These are phyloP conservation scores for Esox niger DNA, from an alignment of 2,113 vertebrate species.

Conservation along the genomic window DNA sequence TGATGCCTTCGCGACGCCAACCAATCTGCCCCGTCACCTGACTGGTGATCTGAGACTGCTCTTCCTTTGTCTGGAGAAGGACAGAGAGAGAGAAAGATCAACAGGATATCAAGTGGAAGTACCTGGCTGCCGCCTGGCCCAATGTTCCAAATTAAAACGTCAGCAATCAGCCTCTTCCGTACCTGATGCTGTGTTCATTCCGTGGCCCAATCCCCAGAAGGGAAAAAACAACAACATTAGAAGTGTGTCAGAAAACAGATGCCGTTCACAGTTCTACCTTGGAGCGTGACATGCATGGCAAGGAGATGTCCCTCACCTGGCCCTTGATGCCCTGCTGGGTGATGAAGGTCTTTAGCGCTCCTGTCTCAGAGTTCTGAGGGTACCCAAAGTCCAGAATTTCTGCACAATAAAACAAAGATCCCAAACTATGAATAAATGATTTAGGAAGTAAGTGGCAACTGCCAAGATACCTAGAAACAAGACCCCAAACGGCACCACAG, in stretches of 20 bases:
- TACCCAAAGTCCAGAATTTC: slow-evolving; percentile 99
- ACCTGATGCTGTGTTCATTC: slow-evolving; percentile 69
- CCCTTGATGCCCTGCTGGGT: slow-evolving; percentile 99
- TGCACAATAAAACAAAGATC: slow-evolving; percentile 46
- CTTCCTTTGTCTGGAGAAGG: slow-evolving; percentile 89
- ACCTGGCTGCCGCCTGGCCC: not conserved
- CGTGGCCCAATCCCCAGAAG: slow-evolving; percentile 20
- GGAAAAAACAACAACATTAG: too few species aligned
- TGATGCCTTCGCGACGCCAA: slow-evolving; percentile 98
- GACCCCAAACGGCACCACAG: not conserved
- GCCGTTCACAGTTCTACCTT: not conserved
- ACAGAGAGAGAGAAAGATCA: not conserved
- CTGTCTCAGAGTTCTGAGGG: slow-evolving; percentile 98
- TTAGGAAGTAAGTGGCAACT: not conserved
- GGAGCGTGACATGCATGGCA: not conserved
- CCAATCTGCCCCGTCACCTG: slow-evolving; percentile 99
- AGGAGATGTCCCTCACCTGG: slow-evolving; percentile 75
- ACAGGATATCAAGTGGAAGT: not conserved
- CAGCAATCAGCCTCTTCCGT: slow-evolving; percentile 19
- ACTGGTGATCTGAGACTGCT: slow-evolving; percentile 99
- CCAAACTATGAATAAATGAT: not conserved
- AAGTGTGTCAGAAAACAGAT: not conserved
- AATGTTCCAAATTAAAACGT: not conserved
- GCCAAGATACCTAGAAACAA: not conserved
- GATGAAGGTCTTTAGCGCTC: slow-evolving; percentile 98